phyloP scores from a whole-genome alignment of 2,888 invertebrate genomes.

The Baronia brevicornis region DNA sequence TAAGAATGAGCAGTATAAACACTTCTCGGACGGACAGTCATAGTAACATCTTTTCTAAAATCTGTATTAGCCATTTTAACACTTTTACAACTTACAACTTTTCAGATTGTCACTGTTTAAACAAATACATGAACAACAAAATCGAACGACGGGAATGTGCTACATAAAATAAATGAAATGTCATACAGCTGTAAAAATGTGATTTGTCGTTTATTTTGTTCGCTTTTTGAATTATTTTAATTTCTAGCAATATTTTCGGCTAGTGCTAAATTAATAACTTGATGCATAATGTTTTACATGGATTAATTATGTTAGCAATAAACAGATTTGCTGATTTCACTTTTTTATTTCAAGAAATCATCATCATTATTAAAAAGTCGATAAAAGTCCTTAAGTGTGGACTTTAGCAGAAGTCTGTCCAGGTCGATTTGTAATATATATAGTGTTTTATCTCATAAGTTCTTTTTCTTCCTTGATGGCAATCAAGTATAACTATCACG shows the following conservation, averaged over 20 bases:
- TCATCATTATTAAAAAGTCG: too few relatives aligned
- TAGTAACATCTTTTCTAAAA: conserved; percentile 63
- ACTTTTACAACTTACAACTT: conserved; percentile 51
- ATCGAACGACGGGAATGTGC: conserved; percentile 54
- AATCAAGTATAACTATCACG: too few relatives aligned
- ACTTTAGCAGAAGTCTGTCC: too few relatives aligned
- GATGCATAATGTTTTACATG: too few relatives aligned
- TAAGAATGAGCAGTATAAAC: conserved; percentile 81
- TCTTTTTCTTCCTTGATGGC: too few relatives aligned
- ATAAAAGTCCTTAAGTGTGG: too few relatives aligned
- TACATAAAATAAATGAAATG: conserved; percentile 64
- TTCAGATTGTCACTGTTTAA: conserved; percentile 49
- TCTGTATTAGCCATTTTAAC: conserved; percentile 68
- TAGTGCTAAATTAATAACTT: conserved; percentile 5
- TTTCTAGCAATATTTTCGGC: conserved; percentile 13
- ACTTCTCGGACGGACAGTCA: conserved; percentile 78
- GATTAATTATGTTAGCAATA: too few relatives aligned
- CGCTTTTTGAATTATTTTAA: conserved; percentile 34
- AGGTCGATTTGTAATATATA: too few relatives aligned
- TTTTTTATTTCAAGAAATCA: too few relatives aligned
- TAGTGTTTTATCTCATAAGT: too few relatives aligned
- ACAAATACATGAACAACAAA: conserved; percentile 62
- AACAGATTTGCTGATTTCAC: too few relatives aligned
- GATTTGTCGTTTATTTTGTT: conserved; percentile 51
- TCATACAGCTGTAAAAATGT: conserved; percentile 39